Base-by-base conservation (phyloP, 2,113 vertebrate genomes). In the Pseudopodoces humilis region DNA sequence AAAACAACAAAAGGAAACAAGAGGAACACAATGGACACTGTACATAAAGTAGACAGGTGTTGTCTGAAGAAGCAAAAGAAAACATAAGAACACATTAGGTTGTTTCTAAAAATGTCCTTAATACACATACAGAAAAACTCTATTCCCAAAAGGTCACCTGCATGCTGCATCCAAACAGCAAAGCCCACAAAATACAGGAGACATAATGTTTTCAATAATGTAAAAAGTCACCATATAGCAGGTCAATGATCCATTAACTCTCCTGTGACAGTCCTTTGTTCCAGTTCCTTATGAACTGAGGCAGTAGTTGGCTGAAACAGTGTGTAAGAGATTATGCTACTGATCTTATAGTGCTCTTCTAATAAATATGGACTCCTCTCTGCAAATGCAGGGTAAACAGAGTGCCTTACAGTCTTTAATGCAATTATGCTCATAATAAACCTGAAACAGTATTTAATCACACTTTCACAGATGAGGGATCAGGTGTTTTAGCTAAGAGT, bases 191-290 rank as follows among this genome's bases (percentile, higher is more conserved):
- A 88, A 86, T 44, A 70, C 2, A 67, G 50, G 33, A 76, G 92
- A 65, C 56, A 74, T 53, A 39, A 78, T 47, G 64, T 47, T 95
- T 96, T 93, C 77, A 94, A 97, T 93, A 91, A 95, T 28, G 60
- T 63, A 90, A 81, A 89, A 96, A 78, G 86, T 92, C 93, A 91
- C 47, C 2, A 4, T 63, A 65, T 33, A 91, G 68, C 39, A 91
- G 52, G 87, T 91, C 92, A 96, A 83, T 56, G 90, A 87, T 77
- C 87, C 90, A 88, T 92, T 95, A 77, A 83, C 39, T 88, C 78
- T 79, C 82, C 49, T 69, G 71, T 88, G 84, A 85, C 92, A 80
- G 46, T 80, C 63, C 77, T 80, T 81, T 94, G 79, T 93, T 96
- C 71, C 71, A 70, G 56, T 30, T 64, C 46, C 83, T 93, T 63